Conservation (phyloP, 2,797 vertebrate genomes). For the Peromyscus aztecus region DNA sequence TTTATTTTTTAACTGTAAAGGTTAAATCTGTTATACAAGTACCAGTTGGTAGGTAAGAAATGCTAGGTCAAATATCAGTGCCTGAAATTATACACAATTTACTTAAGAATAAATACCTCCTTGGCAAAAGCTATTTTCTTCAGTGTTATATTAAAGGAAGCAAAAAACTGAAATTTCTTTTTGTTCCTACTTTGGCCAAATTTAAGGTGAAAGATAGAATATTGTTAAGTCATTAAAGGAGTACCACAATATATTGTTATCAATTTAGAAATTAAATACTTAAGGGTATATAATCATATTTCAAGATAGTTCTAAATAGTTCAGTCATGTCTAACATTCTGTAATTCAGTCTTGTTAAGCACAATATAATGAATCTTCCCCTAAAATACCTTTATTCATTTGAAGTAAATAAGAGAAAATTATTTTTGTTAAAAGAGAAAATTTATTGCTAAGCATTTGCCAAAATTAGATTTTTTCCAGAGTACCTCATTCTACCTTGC, state of each 20-base stretch:
- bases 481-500: too few species aligned
- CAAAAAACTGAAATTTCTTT: constrained; percentile 54
- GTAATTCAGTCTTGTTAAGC: background rate
- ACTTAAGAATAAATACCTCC: constrained; percentile 60
- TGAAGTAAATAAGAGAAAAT: constrained; percentile 33
- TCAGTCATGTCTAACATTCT: background rate
- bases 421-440: constrained; percentile 39
- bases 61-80: constrained; percentile 72
- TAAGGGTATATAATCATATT: constrained; percentile 10
- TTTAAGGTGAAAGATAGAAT: constrained; percentile 57
- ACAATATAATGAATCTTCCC: background rate
- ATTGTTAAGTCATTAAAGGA: background rate
- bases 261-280: constrained; percentile 23
- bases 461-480: background rate
- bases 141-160: constrained; percentile 53
- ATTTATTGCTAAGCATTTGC: background rate
- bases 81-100: constrained; percentile 65
- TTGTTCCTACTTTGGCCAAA: constrained; percentile 22
- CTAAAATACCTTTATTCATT: constrained; percentile 32
- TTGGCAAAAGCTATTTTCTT: constrained; percentile 35
- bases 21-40: constrained; percentile 75
- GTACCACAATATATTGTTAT: background rate
- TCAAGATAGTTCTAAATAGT: constrained; percentile 12
- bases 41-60: constrained; percentile 73
- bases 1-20: constrained; percentile 83